phyloP scores from a whole-genome alignment of 2,113 vertebrate species.

The Hystrix brachyura region DNA sequence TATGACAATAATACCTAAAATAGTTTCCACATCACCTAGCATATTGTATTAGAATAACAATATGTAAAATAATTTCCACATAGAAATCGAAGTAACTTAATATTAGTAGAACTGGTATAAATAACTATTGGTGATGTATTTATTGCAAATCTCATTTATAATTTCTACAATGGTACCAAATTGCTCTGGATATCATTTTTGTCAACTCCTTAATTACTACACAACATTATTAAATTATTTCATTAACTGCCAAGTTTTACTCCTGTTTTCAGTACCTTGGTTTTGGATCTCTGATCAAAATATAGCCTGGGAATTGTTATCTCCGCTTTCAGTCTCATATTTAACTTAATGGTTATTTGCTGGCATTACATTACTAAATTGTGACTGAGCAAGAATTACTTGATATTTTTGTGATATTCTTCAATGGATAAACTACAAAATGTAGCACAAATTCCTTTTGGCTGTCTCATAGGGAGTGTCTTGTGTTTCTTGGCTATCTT shows the following conservation, averaged over 20 bases:
- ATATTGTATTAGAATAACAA: background rate
- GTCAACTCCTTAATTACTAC: background rate
- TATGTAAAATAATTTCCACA: background rate
- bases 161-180: background rate
- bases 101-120: background rate
- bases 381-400: background rate
- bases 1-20: background rate
- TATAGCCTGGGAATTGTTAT: background rate
- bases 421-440: background rate
- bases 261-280: background rate
- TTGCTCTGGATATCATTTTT: background rate
- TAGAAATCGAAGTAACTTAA: background rate
- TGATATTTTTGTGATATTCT: background rate
- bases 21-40: background rate
- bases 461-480: fast-evolving
- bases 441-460: background rate
- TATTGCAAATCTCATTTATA: background rate
- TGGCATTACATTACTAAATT: background rate
- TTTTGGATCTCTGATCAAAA: background rate
- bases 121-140: background rate
- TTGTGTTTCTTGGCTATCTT: background rate
- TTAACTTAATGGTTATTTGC: background rate
- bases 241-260: background rate
- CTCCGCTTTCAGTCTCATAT: background rate
- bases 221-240: background rate